Conservation (phyloP, 2,888 invertebrate genomes). For the Macrophya annulata region DNA sequence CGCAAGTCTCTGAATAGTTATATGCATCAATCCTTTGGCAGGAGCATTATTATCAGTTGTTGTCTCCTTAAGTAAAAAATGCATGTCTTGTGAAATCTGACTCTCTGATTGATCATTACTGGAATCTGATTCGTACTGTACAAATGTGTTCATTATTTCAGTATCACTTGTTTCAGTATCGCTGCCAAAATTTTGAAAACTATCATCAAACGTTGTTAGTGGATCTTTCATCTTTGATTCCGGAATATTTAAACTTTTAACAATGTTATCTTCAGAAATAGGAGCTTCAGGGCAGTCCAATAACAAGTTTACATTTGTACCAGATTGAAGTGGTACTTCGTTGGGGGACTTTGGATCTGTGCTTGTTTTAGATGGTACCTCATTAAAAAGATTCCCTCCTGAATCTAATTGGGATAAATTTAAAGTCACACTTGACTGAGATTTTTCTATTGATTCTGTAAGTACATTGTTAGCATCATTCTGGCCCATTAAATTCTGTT, state of each 20-base stretch:
- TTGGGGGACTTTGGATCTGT: background rate
- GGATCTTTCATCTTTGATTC: conserved; percentile 70
- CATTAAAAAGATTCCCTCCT: conserved; percentile 21
- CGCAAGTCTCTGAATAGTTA: conserved; percentile 76
- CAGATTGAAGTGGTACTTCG: background rate
- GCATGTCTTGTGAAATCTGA: conserved; percentile 72
- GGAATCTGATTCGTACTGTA: conserved; percentile 71
- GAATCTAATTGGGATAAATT: conserved; percentile 13
- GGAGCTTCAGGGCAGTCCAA: conserved; percentile 37
- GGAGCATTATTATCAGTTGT: conserved; percentile 67
- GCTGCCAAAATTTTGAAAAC: conserved; percentile 62
- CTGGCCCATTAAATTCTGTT: background rate
- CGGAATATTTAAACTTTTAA: conserved; percentile 54
- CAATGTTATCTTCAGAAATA: conserved; percentile 36
- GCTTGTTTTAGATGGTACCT: conserved; percentile 21
- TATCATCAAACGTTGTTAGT: conserved; percentile 62
- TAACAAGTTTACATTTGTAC: conserved; percentile 14
- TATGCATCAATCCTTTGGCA: conserved; percentile 73
- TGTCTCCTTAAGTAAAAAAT: conserved; percentile 72
- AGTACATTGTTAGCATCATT: background rate
- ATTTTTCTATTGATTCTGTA: background rate
- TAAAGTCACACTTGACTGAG: background rate
- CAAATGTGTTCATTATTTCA: conserved; percentile 59
- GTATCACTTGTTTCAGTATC: conserved; percentile 69
- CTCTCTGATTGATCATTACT: conserved; percentile 73